phyloP scores from a whole-genome alignment of 2,797 vertebrate genomes.

The Novumbra hubbsi region DNA sequence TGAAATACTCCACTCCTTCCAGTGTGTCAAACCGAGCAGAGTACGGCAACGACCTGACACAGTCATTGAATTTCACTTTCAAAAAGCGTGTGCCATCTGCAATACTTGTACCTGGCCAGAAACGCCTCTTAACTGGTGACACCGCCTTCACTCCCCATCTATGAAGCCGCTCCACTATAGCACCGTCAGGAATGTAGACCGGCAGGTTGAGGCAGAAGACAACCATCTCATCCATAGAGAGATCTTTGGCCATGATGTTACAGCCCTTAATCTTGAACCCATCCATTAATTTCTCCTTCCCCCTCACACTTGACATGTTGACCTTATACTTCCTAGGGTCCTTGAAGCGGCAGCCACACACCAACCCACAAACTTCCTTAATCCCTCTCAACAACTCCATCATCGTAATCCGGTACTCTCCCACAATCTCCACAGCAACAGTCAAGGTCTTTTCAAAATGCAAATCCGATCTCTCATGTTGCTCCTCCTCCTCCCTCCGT shows the following conservation, averaged over 20 bases:
- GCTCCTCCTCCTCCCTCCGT: too few relatives aligned
- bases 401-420: too few relatives aligned
- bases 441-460: too few relatives aligned
- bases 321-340: neutral
- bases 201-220: neutral
- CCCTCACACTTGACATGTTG: neutral
- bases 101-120: neutral
- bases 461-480: too few relatives aligned
- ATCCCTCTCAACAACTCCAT: too few relatives aligned
- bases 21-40: slow-evolving; percentile 13
- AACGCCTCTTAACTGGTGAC: neutral
- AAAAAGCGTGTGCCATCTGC: slow-evolving; percentile 13
- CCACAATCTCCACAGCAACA: too few relatives aligned
- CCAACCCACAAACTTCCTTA: too few relatives aligned
- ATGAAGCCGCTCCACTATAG: too few relatives aligned
- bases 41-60: neutral
- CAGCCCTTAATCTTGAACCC: neutral
- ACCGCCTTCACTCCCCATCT: neutral
- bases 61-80: neutral
- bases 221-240: neutral
- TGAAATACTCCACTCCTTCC: slow-evolving; percentile 10
- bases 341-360: too few relatives aligned
- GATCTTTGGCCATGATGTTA: neutral
- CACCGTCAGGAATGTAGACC: too few relatives aligned
- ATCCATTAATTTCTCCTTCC: neutral